Conservation (phyloP, 2,113 vertebrate species). For the Megaceryle torquata region DNA sequence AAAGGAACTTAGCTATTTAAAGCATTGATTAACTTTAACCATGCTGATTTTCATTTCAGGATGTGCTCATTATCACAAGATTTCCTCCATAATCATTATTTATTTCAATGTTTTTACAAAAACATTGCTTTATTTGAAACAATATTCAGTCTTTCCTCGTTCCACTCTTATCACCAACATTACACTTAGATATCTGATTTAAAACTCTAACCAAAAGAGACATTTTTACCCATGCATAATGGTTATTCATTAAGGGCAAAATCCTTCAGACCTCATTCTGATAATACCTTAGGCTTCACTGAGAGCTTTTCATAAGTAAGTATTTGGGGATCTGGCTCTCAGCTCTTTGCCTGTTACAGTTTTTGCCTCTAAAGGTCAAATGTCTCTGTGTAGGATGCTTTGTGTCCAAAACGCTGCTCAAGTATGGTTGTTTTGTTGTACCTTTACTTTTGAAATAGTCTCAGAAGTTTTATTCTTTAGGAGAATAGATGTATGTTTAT, state of each 20-base stretch:
- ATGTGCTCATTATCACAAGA: too few species aligned
- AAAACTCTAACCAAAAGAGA: not conserved
- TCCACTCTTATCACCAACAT: not conserved
- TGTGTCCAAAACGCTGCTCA: not conserved
- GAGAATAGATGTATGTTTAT: conserved; percentile 28
- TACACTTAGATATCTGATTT: not conserved
- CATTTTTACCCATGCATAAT: not conserved
- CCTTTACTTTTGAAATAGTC: conserved; percentile 26
- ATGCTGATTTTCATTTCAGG: not conserved
- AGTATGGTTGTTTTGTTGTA: not conserved
- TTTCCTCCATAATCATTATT: conserved; percentile 1
- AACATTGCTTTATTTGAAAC: not conserved
- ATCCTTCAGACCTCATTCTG: conserved; percentile 60
- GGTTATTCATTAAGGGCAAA: conserved; percentile 14
- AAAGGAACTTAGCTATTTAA: conserved; percentile 10
- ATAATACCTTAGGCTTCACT: conserved; percentile 47
- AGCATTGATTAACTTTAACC: conserved; percentile 50
- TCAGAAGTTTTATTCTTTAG: conserved; percentile 47
- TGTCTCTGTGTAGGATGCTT: conserved; percentile 43
- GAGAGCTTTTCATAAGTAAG: conserved; percentile 50
- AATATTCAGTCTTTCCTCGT: not conserved
- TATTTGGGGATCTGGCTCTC: conserved; percentile 63
- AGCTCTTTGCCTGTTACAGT: conserved; percentile 55
- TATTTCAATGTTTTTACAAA: conserved; percentile 8
- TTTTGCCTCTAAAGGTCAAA: conserved; percentile 52